phyloP scores from a whole-genome alignment of 2,888 invertebrate genomes.

The Opisthograptis luteolata region DNA sequence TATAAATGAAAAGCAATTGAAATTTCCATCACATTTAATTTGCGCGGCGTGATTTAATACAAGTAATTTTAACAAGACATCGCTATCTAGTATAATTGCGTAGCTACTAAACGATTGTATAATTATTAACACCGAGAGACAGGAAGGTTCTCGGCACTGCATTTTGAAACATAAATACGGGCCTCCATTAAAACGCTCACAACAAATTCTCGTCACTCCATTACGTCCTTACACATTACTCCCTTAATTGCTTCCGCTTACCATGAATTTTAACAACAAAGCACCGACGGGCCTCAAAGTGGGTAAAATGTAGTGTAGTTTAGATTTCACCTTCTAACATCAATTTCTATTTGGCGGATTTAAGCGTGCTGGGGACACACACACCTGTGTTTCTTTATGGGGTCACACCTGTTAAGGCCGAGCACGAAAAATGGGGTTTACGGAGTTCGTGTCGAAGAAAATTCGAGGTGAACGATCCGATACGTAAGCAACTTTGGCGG shows the following conservation, averaged over 20 bases:
- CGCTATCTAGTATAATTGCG: conserved; percentile 45
- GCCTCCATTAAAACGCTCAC: conserved; percentile 69
- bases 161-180: conserved; percentile 72
- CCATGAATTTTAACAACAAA: conserved; percentile 78
- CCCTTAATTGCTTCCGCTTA: conserved; percentile 79
- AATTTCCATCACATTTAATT: conserved; percentile 42
- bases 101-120: conserved; percentile 56
- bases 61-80: conserved; percentile 43
- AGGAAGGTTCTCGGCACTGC: conserved; percentile 55
- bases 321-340: conserved; percentile 72
- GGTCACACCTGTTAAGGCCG: conserved; percentile 62
- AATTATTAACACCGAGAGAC: conserved; percentile 57
- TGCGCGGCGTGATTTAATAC: conserved; percentile 38
- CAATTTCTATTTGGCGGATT: conserved; percentile 76
- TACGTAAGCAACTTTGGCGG: conserved; percentile 34
- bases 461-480: conserved; percentile 32
- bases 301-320: conserved; percentile 73
- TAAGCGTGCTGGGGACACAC: conserved; percentile 60
- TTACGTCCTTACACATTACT: conserved; percentile 77
- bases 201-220: conserved; percentile 77
- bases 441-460: conserved; percentile 34
- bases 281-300: conserved; percentile 68
- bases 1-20: conserved; percentile 40
- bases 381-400: conserved; percentile 71
- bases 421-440: conserved; percentile 40